These are phyloP conservation scores for Polypedilum pembai DNA, from an alignment of 1,140 invertebrate species.

Conservation along the genomic window DNA sequence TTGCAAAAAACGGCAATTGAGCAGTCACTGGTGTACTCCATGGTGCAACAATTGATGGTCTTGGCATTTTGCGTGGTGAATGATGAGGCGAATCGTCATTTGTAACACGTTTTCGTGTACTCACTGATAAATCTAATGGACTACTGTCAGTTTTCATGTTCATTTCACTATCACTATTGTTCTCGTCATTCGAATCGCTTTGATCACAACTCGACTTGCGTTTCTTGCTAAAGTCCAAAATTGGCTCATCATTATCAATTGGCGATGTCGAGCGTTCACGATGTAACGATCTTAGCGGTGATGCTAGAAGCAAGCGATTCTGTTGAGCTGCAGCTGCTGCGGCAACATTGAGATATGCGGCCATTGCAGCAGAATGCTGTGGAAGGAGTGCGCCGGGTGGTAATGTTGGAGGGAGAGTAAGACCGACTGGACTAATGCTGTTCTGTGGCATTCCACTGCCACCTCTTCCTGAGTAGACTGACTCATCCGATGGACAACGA, in stretches of 20 bases:
- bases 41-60: conserved; percentile 56
- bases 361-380: conserved; percentile 67
- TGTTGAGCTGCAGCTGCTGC: conserved; percentile 58
- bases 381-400: conserved; percentile 51
- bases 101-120: conserved; percentile 54
- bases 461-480: conserved; percentile 57
- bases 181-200: conserved; percentile 49
- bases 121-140: conserved; percentile 71
- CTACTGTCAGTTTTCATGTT: conserved; percentile 66
- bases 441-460: conserved; percentile 42
- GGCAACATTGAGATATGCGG: conserved; percentile 62
- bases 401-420: conserved; percentile 46
- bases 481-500: conserved; percentile 59
- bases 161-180: conserved; percentile 55
- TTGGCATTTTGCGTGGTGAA: conserved; percentile 55
- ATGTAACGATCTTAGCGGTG: conserved; percentile 53
- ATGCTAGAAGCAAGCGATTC: conserved; percentile 68
- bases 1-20: conserved; percentile 67
- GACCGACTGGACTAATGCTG: conserved; percentile 46
- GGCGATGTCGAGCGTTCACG: conserved; percentile 48
- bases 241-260: conserved; percentile 46
- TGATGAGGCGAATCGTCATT: conserved; percentile 55
- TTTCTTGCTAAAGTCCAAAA: conserved; percentile 71
- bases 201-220: conserved; percentile 43
- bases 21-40: conserved; percentile 71